Conservation (phyloP, 2,797 vertebrate genomes). For the Rhodeus uyekii region DNA sequence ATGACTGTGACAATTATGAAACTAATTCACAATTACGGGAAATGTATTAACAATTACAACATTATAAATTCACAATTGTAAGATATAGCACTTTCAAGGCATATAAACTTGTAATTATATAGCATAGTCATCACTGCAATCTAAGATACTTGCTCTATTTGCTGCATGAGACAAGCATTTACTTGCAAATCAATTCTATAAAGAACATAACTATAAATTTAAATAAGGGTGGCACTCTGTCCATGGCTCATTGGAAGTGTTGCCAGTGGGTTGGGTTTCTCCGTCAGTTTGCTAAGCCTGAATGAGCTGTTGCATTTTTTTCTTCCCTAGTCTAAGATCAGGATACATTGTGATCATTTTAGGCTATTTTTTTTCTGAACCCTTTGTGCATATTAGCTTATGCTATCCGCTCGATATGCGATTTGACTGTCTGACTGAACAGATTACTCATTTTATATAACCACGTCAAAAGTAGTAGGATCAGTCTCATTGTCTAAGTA, state of each 20-base stretch:
- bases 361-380: too few species aligned
- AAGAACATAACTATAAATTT: not conserved
- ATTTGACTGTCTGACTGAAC: constrained; percentile 46
- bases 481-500: constrained; percentile 26
- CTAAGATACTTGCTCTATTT: not conserved
- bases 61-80: not conserved
- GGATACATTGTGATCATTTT: constrained; percentile 41
- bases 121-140: not conserved
- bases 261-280: constrained; percentile 35
- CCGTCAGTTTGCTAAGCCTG: constrained; percentile 28
- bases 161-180: not conserved
- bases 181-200: not conserved
- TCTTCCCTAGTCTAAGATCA: constrained; percentile 32
- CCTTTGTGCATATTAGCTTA: constrained; percentile 36
- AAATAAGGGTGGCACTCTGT: not conserved
- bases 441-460: constrained; percentile 44
- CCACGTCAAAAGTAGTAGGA: constrained; percentile 31
- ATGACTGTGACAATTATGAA: not conserved
- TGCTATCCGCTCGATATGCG: constrained; percentile 38
- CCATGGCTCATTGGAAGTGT: constrained; percentile 24
- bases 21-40: not conserved
- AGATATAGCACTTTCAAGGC: not conserved
- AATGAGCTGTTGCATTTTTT: constrained; percentile 8
- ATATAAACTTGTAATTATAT: too few species aligned
- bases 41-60: not conserved